Evolutionary conservation across 2,888 invertebrate species (phyloP).

Genomic region (Ernsta delagoae): DNA sequence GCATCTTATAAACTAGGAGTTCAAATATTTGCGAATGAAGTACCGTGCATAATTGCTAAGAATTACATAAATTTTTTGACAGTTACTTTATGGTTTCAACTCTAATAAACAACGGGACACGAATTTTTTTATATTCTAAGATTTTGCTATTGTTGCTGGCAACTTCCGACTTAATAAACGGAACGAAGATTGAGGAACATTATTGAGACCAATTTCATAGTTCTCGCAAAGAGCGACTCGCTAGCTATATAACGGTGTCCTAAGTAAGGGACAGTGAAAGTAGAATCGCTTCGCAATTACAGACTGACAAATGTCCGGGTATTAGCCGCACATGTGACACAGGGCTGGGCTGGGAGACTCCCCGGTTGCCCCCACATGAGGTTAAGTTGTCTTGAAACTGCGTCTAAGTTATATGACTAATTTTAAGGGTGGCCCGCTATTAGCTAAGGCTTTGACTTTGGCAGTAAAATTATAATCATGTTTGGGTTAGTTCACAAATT

Average conservation of each 20-base stretch:
- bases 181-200: no score
- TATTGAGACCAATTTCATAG: no score
- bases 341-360: constrained; percentile 44
- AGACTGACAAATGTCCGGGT: constrained; percentile 82
- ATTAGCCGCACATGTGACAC: constrained; percentile 81
- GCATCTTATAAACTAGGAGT: not conserved
- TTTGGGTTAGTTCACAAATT: not conserved
- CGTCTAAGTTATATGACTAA: constrained; percentile 34
- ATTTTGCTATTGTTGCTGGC: no score
- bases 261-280: constrained; percentile 73
- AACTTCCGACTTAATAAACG: no score
- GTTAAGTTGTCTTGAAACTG: constrained; percentile 41
- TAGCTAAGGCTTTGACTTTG: constrained; percentile 6
- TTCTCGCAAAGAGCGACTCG: not conserved
- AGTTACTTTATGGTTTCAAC: no score
- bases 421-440: constrained; percentile 13
- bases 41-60: no score
- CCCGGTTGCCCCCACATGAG: constrained; percentile 45
- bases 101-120: no score
- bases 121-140: no score
- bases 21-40: not conserved
- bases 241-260: not conserved
- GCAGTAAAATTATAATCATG: constrained; percentile 4
- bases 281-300: constrained; percentile 82
- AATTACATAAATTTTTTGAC: no score